Evolutionary conservation across 2,797 vertebrate genomes (phyloP).

Genomic region (Pipistrellus nathusii): DNA sequence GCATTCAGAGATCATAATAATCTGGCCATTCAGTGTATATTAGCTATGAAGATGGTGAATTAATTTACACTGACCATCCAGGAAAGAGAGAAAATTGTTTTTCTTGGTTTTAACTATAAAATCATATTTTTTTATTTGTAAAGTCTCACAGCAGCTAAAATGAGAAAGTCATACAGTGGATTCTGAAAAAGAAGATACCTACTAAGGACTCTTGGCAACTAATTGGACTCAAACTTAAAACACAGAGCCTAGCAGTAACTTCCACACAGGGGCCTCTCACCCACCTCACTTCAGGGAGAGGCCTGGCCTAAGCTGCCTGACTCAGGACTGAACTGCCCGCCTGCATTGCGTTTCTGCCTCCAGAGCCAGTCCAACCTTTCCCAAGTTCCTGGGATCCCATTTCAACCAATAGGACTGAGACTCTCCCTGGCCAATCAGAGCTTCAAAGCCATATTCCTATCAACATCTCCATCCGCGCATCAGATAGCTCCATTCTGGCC

Average conservation of each 20-base stretch:
- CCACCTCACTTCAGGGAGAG: no score
- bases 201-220: background rate
- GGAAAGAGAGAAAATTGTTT: background rate
- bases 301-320: background rate
- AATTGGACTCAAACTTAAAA: background rate
- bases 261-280: background rate
- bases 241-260: background rate
- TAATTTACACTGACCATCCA: constrained; percentile 16
- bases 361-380: background rate
- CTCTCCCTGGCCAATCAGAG: background rate
- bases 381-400: background rate
- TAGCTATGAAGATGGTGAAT: background rate
- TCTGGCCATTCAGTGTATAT: background rate
- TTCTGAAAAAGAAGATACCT: background rate
- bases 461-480: background rate
- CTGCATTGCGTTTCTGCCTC: background rate
- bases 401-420: background rate
- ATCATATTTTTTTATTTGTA: constrained; percentile 1
- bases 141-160: background rate
- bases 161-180: background rate
- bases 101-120: constrained; percentile 26
- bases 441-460: background rate
- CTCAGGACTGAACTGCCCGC: background rate
- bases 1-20: no score
- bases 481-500: background rate